Conservation (phyloP, 2,888 invertebrate genomes). For the Microdon myrmicae region DNA sequence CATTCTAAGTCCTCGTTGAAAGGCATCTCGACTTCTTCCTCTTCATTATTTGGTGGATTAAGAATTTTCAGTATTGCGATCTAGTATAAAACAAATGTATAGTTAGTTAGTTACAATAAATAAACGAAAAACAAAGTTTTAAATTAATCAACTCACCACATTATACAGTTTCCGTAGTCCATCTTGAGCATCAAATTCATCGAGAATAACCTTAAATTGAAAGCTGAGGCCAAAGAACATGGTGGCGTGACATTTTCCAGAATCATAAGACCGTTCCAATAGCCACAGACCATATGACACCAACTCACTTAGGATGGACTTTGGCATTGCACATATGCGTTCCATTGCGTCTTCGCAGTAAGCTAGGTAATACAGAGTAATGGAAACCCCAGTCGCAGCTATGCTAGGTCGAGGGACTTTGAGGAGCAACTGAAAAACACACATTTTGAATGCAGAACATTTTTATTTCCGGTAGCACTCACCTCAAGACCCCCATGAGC, state of each 20-base stretch:
- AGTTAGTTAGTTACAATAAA: not conserved
- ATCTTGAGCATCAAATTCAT: constrained; percentile 92
- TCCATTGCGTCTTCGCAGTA: constrained; percentile 99
- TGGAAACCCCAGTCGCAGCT: constrained; percentile 93
- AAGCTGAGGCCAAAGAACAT: constrained; percentile 98
- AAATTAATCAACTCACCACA: constrained; percentile 68
- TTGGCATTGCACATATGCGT: constrained; percentile 86
- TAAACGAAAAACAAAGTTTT: not conserved
- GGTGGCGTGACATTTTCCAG: constrained; percentile 96
- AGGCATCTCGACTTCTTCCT: constrained; percentile 72
- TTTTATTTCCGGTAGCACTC: constrained; percentile 27
- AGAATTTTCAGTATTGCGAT: constrained; percentile 88
- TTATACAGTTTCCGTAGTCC: constrained; percentile 94
- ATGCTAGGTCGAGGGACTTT: constrained; percentile 93
- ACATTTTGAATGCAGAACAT: not conserved
- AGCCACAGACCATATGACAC: constrained; percentile 95
- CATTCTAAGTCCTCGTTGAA: constrained; percentile 89
- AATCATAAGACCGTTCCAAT: constrained; percentile 95
- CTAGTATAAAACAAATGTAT: constrained; percentile 64
- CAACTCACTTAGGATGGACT: constrained; percentile 78
- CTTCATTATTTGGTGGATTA: constrained; percentile 69
- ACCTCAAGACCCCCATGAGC: constrained; percentile 86
- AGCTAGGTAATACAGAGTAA: constrained; percentile 95
- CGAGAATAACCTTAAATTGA: constrained; percentile 90
- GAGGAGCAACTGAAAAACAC: constrained; percentile 74